Conservation (phyloP, 2,113 vertebrate species). For the Equus quagga region DNA sequence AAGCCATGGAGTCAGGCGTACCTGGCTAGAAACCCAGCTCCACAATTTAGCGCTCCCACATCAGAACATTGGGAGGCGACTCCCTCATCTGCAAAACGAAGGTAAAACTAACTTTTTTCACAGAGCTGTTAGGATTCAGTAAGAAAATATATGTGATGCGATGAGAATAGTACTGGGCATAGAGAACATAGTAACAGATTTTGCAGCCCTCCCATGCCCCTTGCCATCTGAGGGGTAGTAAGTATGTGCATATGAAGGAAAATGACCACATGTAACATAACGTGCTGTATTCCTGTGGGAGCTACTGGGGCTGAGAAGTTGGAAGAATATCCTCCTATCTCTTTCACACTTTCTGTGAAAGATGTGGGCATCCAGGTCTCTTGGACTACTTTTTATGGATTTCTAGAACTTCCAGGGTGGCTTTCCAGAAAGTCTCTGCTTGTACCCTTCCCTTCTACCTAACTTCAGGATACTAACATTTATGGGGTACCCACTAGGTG, state of each 20-base stretch:
- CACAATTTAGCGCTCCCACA: background rate
- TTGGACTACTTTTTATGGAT: background rate
- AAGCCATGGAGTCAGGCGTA: background rate
- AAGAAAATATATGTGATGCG: background rate
- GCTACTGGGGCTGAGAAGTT: background rate
- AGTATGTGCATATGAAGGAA: background rate
- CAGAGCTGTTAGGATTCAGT: background rate
- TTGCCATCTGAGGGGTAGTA: background rate
- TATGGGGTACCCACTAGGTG: background rate
- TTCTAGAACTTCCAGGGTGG: background rate
- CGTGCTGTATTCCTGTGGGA: fast-evolving
- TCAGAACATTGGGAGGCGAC: background rate
- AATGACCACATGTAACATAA: background rate
- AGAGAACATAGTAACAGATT: background rate
- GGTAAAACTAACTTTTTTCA: background rate
- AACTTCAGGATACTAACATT: background rate
- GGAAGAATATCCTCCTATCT: background rate
- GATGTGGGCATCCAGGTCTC: background rate
- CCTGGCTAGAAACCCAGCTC: background rate
- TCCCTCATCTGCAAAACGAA: background rate
- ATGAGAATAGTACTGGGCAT: background rate
- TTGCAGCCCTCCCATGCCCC: background rate
- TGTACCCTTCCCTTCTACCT: background rate
- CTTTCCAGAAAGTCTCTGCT: background rate
- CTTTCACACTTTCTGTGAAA: background rate